Evolutionary conservation across 2,888 invertebrate species (phyloP), one percentile per base, ranked within the genome.

Genomic region (Sialis fuliginosa): DNA sequence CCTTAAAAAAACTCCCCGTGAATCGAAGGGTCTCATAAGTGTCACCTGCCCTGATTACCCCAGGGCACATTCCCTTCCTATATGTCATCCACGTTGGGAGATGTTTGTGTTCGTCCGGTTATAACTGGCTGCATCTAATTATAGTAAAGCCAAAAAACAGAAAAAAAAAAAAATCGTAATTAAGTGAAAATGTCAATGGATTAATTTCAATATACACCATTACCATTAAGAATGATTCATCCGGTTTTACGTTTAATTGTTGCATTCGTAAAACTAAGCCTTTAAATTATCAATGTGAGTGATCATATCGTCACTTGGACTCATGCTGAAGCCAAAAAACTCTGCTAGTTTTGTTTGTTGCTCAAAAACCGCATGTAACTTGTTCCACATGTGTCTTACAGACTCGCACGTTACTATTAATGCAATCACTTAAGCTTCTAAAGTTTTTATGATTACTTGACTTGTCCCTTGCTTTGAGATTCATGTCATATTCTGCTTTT

Each of bases 321-420:
- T 10, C 41, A 44, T 49, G 10, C 34, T 39, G 13, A 44, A 44
- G 10, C 39, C 39, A 33, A 35, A 35, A 10, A 35, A 35, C 10
- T 35, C 35, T 35, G 4, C 35, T 41, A 44, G 49, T 45, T 49
- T 47, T 7, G 37, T 49, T 49, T 49, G 42, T 22, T 48, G 45
- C 30, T 49, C 44, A 47, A 34, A 49, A 5, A 49, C 33, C 6
- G 47, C 3, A 44, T 44, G 49, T 34, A 44, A 13, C 34, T 45
- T 49, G 6, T 44, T 6, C 41, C 47, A 49, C 49, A 49, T 47
- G 9, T 47, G 44, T 41, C 42, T 47, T 12, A 44, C 44, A 43
- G 39, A 39, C 39, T 47, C 37, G 31, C 42, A 48, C 39, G 49
- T 33, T n/a, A 43, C 46, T 9, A 49, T 8, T n/a, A 49, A 35